Evolutionary conservation across 2,113 vertebrate species (phyloP).

Genomic region (Syrrhaptes paradoxus): DNA sequence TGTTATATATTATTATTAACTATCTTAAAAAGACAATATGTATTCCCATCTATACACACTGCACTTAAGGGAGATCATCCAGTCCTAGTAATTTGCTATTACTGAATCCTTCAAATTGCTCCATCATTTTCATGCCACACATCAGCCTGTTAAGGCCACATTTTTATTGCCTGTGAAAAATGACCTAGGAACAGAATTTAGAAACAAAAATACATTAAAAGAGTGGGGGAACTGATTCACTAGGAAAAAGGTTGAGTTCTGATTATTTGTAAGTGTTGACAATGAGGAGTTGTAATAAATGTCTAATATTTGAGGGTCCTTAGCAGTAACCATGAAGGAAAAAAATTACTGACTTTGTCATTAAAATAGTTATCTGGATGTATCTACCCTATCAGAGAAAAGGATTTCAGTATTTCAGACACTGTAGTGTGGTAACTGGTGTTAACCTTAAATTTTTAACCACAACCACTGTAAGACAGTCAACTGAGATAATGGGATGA

Average conservation of each 20-base stretch:
- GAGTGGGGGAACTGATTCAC: neutral
- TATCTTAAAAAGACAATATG: neutral
- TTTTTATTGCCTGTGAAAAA: conserved; percentile 6
- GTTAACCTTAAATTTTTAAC: neutral
- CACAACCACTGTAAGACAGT: neutral
- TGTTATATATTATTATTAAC: neutral
- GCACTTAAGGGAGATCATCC: neutral
- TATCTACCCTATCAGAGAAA: neutral
- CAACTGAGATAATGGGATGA: neutral
- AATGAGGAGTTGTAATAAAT: neutral
- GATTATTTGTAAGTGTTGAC: neutral
- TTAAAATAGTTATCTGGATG: neutral
- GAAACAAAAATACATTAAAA: neutral
- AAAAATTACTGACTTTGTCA: neutral
- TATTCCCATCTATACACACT: neutral
- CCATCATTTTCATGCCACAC: neutral
- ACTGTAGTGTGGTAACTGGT: neutral
- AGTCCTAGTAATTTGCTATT: neutral
- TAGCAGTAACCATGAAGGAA: neutral
- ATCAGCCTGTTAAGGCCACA: neutral
- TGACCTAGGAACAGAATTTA: neutral
- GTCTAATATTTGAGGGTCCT: neutral
- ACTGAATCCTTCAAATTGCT: neutral
- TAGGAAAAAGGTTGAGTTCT: neutral
- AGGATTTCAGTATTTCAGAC: neutral